Conservation (phyloP, 53 echinoderm and acorn worm species). For the Actinopyga echinites region DNA sequence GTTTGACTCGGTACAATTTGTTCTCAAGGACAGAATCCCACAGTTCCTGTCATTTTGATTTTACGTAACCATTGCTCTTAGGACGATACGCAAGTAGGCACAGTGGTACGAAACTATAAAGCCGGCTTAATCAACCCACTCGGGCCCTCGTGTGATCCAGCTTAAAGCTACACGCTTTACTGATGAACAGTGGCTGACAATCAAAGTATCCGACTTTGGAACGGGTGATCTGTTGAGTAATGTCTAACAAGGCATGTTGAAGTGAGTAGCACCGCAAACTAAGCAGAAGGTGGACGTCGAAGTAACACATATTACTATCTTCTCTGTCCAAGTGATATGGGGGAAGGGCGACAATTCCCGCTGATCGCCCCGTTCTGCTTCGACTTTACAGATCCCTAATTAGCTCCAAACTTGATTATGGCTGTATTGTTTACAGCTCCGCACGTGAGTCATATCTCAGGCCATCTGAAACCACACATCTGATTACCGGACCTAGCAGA, state of each 20-base stretch:
- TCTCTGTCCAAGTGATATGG: conserved; percentile 12
- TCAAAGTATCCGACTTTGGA: conserved; percentile 17
- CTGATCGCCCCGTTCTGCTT: too few species aligned
- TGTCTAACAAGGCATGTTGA: conserved; percentile 34
- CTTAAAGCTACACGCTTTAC: background rate
- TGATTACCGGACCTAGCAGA: too few species aligned
- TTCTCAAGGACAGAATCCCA: too few species aligned
- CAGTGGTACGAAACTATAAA: background rate
- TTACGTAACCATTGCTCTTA: too few species aligned
- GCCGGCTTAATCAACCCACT: background rate
- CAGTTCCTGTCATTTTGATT: too few species aligned
- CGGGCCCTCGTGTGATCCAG: background rate
- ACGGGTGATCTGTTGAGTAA: conserved; percentile 35
- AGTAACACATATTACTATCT: conserved; percentile 7
- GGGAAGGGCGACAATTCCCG: background rate
- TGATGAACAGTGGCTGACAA: conserved; percentile 13
- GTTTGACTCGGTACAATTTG: too few species aligned
- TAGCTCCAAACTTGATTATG: too few species aligned
- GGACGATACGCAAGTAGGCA: too few species aligned
- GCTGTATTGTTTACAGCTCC: too few species aligned
- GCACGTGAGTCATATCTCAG: too few species aligned
- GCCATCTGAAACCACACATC: too few species aligned
- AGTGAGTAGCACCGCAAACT: background rate
- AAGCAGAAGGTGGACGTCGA: background rate
- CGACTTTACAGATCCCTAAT: too few species aligned